These are phyloP conservation scores for Gymnocypris eckloni DNA, from an alignment of 2,797 vertebrate species.

Conservation along the genomic window DNA sequence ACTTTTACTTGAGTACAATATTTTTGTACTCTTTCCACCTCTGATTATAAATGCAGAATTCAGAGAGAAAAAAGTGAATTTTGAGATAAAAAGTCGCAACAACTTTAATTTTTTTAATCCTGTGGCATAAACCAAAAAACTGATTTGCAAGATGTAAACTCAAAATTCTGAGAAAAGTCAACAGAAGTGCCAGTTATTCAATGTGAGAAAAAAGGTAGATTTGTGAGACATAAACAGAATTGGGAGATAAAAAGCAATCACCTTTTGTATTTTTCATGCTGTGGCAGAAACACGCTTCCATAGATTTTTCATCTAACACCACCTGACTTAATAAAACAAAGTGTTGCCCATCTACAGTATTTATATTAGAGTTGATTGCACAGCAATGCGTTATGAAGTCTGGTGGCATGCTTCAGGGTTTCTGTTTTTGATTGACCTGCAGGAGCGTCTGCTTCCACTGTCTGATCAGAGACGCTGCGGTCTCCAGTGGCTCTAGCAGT, in stretches of 20 bases:
- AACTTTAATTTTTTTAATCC: neutral
- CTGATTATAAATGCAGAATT: too few relatives aligned
- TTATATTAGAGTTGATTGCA: neutral
- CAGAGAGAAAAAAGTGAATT: too few relatives aligned
- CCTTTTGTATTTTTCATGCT: neutral
- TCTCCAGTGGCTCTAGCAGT: neutral
- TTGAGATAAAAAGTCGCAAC: too few relatives aligned
- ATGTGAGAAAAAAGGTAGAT: neutral
- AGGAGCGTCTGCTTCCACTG: neutral
- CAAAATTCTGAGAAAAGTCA: neutral
- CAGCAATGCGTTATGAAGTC: neutral
- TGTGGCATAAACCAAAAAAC: neutral
- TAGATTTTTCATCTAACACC: neutral
- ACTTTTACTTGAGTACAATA: too few relatives aligned
- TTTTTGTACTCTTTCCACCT: too few relatives aligned
- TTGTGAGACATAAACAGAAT: neutral
- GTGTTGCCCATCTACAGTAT: neutral
- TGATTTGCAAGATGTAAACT: neutral
- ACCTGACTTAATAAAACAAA: neutral
- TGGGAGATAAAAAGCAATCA: neutral
- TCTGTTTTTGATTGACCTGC: neutral
- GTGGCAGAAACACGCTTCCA: neutral
- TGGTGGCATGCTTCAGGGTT: neutral
- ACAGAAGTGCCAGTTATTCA: neutral
- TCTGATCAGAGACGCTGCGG: conserved; percentile 1